Evolutionary conservation across 2,113 vertebrate species (phyloP), one percentile per base, ranked within the genome.

Genomic region (Siphamia tubifer): DNA sequence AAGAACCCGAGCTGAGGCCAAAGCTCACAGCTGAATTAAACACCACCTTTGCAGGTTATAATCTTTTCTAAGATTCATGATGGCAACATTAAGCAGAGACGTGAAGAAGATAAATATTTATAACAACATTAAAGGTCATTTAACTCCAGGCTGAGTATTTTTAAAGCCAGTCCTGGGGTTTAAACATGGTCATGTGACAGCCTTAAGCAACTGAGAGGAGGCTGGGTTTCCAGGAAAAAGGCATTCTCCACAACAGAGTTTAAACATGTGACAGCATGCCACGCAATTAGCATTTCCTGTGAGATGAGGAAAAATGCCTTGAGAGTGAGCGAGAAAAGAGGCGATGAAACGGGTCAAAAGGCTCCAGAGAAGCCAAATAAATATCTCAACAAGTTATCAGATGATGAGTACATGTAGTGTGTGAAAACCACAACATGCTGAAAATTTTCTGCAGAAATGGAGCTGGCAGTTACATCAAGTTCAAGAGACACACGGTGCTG

Each of bases 221-320:
- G 30, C 11, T 42, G 39, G 58, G 43, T 56, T 54, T 48, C 30
- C 32, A 62, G 57, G 36, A 63, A 73, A 8, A 64, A 39, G 36
- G 12, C 25, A 39, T 43, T 75, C 61, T 74, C 53, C 35, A 36
- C 38, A 39, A 60, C 39, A 17, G 51, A 56, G 52, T 47, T 28
- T 2, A 8, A 54, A 44, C 78, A 60, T 88, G 87, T 84, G 79
- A 73, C 31, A 62, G 54, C 81, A 54, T 13, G 57, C 58, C 40
- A 16, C 4, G 53, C 36, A 71, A 56, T 57, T 31, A 68, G 42
- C 36, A 54, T 45, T 86, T 84, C 78, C 79, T 79, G 74, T 64
- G 21, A 42, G 32, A 60, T 49, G 19, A 43, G 35, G 47, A 68
- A 20, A 20, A 67, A 53, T 9, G 32, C 56, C 69, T 70, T 15